Evolutionary conservation across 2,888 invertebrate species (phyloP).

Genomic region (Anticlea derivata): DNA sequence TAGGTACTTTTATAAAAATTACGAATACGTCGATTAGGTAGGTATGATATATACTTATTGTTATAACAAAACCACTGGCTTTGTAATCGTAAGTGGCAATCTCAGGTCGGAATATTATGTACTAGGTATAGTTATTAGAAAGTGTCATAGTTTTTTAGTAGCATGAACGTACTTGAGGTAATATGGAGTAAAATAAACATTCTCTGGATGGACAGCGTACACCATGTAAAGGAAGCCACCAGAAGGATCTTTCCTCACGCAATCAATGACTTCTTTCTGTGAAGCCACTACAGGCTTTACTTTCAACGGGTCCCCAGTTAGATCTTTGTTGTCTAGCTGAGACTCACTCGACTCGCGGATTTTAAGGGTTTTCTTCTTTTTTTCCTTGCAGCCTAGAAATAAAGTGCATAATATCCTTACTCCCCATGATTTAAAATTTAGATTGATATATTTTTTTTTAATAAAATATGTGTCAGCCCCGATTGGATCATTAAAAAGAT

Average conservation of each 20-base stretch:
- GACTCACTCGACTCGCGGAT: constrained; percentile 45
- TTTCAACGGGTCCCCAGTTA: constrained; percentile 64
- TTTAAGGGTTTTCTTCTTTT: constrained; percentile 55
- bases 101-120: too few relatives aligned
- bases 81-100: too few relatives aligned
- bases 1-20: too few relatives aligned
- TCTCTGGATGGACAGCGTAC: constrained; percentile 88
- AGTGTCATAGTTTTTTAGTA: neutral
- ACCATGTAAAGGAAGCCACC: constrained; percentile 90
- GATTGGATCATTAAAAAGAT: too few relatives aligned
- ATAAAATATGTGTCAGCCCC: too few relatives aligned
- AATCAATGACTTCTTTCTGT: constrained; percentile 71
- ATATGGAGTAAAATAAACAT: constrained; percentile 90
- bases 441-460: too few relatives aligned
- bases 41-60: too few relatives aligned
- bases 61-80: too few relatives aligned
- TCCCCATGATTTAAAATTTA: too few relatives aligned
- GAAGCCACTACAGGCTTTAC: constrained; percentile 72
- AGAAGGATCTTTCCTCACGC: constrained; percentile 81
- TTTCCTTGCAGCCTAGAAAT: constrained; percentile 36
- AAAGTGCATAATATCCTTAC: neutral
- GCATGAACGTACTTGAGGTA: constrained; percentile 86
- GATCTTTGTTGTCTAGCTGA: constrained; percentile 29
- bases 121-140: too few relatives aligned
- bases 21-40: too few relatives aligned